Evolutionary conservation across 2,888 invertebrate species (phyloP).

Genomic region (Polyommatus icarus): DNA sequence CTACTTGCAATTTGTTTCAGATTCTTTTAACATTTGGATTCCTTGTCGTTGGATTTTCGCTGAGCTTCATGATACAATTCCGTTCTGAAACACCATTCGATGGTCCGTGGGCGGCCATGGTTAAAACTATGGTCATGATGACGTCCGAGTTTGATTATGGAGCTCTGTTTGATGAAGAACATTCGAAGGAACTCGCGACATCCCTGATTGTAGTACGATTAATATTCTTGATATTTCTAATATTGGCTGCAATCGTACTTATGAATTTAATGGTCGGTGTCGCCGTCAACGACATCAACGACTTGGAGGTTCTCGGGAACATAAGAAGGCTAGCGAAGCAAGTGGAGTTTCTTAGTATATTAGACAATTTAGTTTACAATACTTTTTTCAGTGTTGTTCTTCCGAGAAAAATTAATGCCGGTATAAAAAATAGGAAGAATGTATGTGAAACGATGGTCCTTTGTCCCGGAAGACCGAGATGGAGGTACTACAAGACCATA

Average conservation of each 20-base stretch:
- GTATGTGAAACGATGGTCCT: slow-evolving; percentile 57
- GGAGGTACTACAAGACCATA: slow-evolving; percentile 56
- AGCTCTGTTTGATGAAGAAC: slow-evolving; percentile 70
- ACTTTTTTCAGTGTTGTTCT: slow-evolving; percentile 61
- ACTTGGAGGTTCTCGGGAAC: slow-evolving; percentile 78
- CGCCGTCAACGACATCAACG: slow-evolving; percentile 81
- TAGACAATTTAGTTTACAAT: slow-evolving; percentile 76
- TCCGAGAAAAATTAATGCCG: slow-evolving; percentile 57
- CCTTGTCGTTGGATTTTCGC: slow-evolving; percentile 77
- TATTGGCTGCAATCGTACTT: slow-evolving; percentile 79
- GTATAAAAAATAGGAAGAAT: slow-evolving; percentile 63
- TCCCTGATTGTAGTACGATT: slow-evolving; percentile 70
- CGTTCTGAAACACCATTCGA: slow-evolving; percentile 73
- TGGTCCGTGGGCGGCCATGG: slow-evolving; percentile 74
- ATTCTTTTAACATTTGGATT: slow-evolving; percentile 73
- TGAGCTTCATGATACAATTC: slow-evolving; percentile 81
- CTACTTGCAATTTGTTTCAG: slow-evolving; percentile 55
- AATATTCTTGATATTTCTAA: slow-evolving; percentile 75
- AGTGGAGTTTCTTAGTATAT: slow-evolving; percentile 74
- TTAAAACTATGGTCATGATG: slow-evolving; percentile 82
- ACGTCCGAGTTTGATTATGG: slow-evolving; percentile 81
- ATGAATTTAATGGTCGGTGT: slow-evolving; percentile 82
- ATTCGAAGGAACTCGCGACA: slow-evolving; percentile 60
- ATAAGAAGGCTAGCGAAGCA: slow-evolving; percentile 78
- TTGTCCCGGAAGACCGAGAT: slow-evolving; percentile 67